Evolutionary conservation across 2,888 invertebrate genomes (phyloP).

Genomic region (Cataglyphis albicans): DNA sequence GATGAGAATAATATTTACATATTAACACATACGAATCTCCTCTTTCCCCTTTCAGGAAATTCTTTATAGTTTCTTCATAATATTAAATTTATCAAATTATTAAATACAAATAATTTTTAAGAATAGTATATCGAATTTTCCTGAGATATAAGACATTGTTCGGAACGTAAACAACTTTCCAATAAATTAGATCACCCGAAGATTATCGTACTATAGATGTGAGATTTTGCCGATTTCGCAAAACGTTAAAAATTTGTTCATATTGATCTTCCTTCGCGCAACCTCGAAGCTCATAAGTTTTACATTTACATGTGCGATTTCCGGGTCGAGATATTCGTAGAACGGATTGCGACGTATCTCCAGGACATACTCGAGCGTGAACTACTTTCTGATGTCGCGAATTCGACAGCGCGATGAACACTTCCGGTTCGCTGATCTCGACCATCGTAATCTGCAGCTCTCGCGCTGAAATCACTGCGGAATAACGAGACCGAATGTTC

Average conservation of each 20-base stretch:
- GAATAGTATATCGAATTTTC: background rate
- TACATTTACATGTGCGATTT: constrained; percentile 32
- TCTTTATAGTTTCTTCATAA: background rate
- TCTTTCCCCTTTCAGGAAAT: background rate
- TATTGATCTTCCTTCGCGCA: background rate
- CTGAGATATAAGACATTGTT: background rate
- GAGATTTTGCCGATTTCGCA: background rate
- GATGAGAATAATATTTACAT: background rate
- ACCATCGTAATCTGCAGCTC: constrained; percentile 56
- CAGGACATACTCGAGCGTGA: constrained; percentile 33
- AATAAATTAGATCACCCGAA: background rate
- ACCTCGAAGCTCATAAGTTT: constrained; percentile 18
- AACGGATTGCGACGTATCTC: constrained; percentile 14
- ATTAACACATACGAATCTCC: background rate
- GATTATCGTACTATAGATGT: background rate
- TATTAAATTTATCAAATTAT: background rate
- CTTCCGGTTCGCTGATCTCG: constrained; percentile 53
- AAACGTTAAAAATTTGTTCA: background rate
- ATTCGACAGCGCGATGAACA: constrained; percentile 50
- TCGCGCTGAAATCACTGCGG: constrained; percentile 46
- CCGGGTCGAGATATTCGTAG: constrained; percentile 2
- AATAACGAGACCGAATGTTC: constrained; percentile 60
- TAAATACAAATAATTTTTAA: background rate
- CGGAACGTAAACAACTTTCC: background rate
- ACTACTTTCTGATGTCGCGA: constrained; percentile 10